Conservation (phyloP, 2,797 vertebrate species). For the Clarias platycephalus region DNA sequence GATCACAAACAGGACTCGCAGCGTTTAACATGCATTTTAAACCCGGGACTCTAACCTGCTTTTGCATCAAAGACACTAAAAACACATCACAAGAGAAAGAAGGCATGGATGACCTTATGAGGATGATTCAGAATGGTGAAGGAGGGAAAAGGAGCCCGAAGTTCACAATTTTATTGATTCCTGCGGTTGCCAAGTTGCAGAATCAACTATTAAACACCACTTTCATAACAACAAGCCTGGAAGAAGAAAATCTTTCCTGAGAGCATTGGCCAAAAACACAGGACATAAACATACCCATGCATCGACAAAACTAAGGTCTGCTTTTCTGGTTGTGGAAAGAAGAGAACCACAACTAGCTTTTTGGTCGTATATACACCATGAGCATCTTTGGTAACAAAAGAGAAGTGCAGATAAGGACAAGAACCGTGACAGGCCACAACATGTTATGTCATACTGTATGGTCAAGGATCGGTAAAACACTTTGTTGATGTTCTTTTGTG, state of each 20-base stretch:
- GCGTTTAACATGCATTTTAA: not conserved
- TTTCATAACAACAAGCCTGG: slow-evolving; percentile 7
- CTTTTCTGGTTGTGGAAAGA: not conserved
- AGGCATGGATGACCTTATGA: not conserved
- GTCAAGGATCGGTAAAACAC: not conserved
- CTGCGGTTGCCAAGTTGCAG: not conserved
- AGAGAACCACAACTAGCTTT: not conserved
- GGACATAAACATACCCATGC: not conserved
- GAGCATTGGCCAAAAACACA: not conserved
- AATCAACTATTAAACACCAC: not conserved
- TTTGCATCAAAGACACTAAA: not conserved
- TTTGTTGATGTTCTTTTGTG: not conserved
- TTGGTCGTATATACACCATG: not conserved
- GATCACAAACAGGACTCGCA: not conserved
- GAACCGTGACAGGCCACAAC: not conserved
- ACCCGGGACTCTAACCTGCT: not conserved
- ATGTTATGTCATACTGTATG: too few species aligned
- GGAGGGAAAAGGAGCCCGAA: not conserved
- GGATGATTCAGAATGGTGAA: slow-evolving; percentile 9
- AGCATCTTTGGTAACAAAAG: not conserved
- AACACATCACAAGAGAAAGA: not conserved
- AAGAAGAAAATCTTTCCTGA: not conserved
- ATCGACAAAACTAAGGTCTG: not conserved
- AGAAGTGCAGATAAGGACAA: not conserved
- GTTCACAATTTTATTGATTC: slow-evolving; percentile 11